Evolutionary conservation across 2,113 vertebrate species (phyloP).

Genomic region (Ammodytes marinus): DNA sequence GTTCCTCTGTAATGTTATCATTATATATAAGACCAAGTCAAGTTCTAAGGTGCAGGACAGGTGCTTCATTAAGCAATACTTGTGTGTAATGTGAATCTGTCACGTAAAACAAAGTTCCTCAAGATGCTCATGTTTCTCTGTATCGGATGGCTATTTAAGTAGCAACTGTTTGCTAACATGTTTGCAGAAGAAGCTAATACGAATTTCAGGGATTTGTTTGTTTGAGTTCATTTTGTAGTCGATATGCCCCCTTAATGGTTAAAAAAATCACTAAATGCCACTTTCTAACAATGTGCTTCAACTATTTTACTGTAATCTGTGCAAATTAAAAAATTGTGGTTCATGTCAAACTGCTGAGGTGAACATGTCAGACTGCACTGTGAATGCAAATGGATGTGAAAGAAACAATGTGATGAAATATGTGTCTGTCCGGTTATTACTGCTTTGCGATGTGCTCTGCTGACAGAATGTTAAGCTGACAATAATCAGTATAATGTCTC

Average conservation of each 20-base stretch:
- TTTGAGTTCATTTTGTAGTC: neutral
- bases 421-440: neutral
- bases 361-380: neutral
- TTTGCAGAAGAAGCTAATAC: neutral
- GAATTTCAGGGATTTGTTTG: neutral
- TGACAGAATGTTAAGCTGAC: constrained; percentile 15
- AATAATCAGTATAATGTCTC: constrained; percentile 21
- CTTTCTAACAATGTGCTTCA: neutral
- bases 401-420: neutral
- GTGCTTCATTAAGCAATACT: no score
- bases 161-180: neutral
- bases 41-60: no score
- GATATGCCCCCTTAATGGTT: neutral
- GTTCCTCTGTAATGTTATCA: no score
- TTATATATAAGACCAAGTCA: no score
- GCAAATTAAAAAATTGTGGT: neutral
- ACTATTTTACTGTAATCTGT: neutral
- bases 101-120: neutral
- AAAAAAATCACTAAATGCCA: neutral
- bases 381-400: constrained; percentile 7
- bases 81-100: no score
- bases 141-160: neutral
- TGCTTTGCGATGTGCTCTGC: constrained; percentile 14
- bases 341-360: neutral
- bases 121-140: neutral